Conservation (phyloP, 2,113 vertebrate species). For the Ancistrus triradiatus region DNA sequence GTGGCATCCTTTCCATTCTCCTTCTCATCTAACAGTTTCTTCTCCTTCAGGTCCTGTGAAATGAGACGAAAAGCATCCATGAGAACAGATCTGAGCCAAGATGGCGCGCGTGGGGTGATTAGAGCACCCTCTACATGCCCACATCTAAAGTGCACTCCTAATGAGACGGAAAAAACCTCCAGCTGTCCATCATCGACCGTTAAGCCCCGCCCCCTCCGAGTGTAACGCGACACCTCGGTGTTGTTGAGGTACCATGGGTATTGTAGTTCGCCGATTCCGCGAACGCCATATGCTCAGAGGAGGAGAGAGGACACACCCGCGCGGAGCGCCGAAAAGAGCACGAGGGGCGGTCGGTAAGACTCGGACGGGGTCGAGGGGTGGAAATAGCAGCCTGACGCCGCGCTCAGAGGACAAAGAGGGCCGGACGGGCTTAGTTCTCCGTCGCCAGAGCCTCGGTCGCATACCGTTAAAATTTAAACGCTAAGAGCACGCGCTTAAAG, state of each 20-base stretch:
- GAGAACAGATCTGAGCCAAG: background rate
- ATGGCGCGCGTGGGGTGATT: background rate
- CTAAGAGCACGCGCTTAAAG: background rate
- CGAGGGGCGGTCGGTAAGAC: slow-evolving; percentile 60
- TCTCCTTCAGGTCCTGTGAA: slow-evolving; percentile 89
- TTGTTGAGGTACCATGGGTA: slow-evolving; percentile 60
- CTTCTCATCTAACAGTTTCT: slow-evolving; percentile 91
- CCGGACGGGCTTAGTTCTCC: too few species aligned
- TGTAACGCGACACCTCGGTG: slow-evolving; percentile 72
- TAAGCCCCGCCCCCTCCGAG: slow-evolving; percentile 52
- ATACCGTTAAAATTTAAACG: too few species aligned
- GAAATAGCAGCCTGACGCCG: too few species aligned
- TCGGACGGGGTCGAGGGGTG: background rate
- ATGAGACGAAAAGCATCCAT: background rate
- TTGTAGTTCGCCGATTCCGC: slow-evolving; percentile 55
- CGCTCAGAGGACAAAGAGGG: too few species aligned
- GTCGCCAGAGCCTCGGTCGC: too few species aligned
- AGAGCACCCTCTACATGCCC: slow-evolving; percentile 21
- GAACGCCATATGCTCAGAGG: slow-evolving; percentile 56
- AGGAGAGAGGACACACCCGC: slow-evolving; percentile 71
- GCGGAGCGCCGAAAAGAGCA: too few species aligned
- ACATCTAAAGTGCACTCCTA: slow-evolving; percentile 15
- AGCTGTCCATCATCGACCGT: slow-evolving; percentile 37
- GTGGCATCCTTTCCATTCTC: slow-evolving; percentile 92
- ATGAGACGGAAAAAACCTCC: slow-evolving; percentile 37